Evolutionary conservation across 2,113 vertebrate genomes (phyloP), one percentile per base, ranked within the genome.

Genomic region (Anoura caudifer): DNA sequence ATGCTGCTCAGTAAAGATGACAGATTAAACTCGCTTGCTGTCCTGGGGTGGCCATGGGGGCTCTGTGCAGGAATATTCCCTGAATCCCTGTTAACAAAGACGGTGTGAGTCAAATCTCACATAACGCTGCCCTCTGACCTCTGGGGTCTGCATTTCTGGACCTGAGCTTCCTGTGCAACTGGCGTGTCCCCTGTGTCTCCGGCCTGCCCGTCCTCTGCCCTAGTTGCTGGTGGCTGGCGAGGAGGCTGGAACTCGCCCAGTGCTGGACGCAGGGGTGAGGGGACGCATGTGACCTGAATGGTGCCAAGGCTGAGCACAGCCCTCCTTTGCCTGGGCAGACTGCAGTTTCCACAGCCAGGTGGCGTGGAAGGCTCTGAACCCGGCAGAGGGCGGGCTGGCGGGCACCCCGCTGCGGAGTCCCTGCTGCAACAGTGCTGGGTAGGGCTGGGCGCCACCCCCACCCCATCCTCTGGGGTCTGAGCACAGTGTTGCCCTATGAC

Each of bases 361-460:
- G 1, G 24, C 19, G 33, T 2, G 24, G 2, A 31, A 28, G 36
- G 13, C n/a, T n/a, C 7, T 0, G n/a, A 38, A 3, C 31, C 2
- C 50, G 56, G 6, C 22, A 43, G 36, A 83, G 52, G 69, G 82
- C 41, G 80, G 70, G 41, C 47, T 47, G 22, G 67, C 12, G 17
- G 31, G 22, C 15, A 28, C 24, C 31, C 15, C 28, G 5, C 28
- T 4, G 12, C 12, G 1, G 14, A 14, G 31, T 33, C 26, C 76
- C 41, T 33, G 47, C 47, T 41, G 52, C 19, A 13, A 54, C 7
- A 5, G 11, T 3, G 89, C 28, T 24, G 54, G 52, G n/a, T 4
- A 2, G 36, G 5, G 13, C 10, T 0, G 5, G 41, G 33, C 0
- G 2, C 3, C 20, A 6, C 45, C 45, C 45, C 15, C 50, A 3